phyloP scores from a whole-genome alignment of 2,888 invertebrate species.

The Drosophila ezoana region DNA sequence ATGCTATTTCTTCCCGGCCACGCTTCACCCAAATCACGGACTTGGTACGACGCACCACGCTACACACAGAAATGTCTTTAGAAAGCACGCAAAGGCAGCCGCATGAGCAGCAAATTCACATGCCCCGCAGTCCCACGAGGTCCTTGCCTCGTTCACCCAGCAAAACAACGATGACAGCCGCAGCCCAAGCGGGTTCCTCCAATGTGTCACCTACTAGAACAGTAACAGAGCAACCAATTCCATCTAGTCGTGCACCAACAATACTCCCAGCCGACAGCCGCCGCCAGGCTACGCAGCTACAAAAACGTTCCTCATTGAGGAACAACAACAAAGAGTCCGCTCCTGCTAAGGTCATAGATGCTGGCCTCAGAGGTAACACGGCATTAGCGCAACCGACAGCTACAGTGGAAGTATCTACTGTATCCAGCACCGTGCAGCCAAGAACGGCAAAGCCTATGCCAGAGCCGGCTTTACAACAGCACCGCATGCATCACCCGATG shows the following conservation, averaged over 20 bases:
- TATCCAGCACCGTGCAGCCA: neutral
- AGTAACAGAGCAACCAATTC: neutral
- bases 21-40: slow-evolving; percentile 81
- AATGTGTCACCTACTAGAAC: slow-evolving; percentile 5
- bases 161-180: slow-evolving; percentile 1
- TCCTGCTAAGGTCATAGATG: slow-evolving; percentile 54
- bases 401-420: neutral
- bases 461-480: slow-evolving; percentile 20
- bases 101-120: slow-evolving; percentile 4
- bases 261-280: neutral
- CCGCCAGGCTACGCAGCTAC: neutral
- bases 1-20: slow-evolving; percentile 34
- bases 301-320: slow-evolving; percentile 22
- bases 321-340: slow-evolving; percentile 6
- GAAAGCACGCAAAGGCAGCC: neutral
- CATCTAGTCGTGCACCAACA: neutral
- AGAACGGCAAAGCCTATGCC: neutral
- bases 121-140: slow-evolving; percentile 13
- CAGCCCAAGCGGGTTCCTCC: neutral
- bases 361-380: slow-evolving; percentile 25
- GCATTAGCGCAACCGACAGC: neutral
- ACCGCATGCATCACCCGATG: slow-evolving; percentile 1
- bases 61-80: neutral
- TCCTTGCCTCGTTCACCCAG: slow-evolving; percentile 36
- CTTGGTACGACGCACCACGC: slow-evolving; percentile 51